Base-by-base conservation (phyloP, 2,113 vertebrate genomes). In the Salvelinus namaycush region DNA sequence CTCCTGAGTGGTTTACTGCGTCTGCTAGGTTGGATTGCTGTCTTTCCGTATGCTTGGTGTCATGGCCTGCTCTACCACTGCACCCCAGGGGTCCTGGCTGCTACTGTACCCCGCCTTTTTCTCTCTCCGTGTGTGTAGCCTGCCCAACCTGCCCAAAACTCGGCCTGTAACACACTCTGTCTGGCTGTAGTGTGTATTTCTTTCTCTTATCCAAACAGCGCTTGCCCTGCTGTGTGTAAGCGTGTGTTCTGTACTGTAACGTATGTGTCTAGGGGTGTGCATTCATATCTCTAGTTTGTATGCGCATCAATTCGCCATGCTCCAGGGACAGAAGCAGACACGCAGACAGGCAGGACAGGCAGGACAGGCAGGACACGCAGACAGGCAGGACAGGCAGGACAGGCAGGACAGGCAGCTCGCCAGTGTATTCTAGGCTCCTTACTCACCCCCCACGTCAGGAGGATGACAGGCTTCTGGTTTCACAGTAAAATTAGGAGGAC, bases 391-490 rank as follows among this genome's bases (percentile, higher is more conserved):
- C 31, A 34, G 5, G 31, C 31, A 34, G 31, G 31, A 34, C 13
- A 65, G 31, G 5, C 29, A 13, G 39, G 57, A 16, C 24, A 68
- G 24, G 20, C 83, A 70, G 79, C 79, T 86, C 82, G 72, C 81
- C 51, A 76, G 86, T 89, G 84, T 94, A 92, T 94, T 93, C 86
- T 90, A 87, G 82, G 83, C 82, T 72, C 76, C 86, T 93, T 92
- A 90, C 90, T 93, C 92, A 92, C 68, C 86, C 81, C 88, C 93
- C 93, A 93, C 89, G 91, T 92, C 90, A 88, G 90, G 90, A 88
- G 90, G 84, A 82, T 90, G 90, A 92, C 86, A 31, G 84, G 90
- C 87, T 77, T 93, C 89, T 93, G 87, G 89, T 93, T 92, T 91
- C 90, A 91, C 82, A 90, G 84, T 91, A 89, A 93, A 44, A 92